Conservation (phyloP, 2,888 invertebrate genomes). For the Onthophagus sagittarius region DNA sequence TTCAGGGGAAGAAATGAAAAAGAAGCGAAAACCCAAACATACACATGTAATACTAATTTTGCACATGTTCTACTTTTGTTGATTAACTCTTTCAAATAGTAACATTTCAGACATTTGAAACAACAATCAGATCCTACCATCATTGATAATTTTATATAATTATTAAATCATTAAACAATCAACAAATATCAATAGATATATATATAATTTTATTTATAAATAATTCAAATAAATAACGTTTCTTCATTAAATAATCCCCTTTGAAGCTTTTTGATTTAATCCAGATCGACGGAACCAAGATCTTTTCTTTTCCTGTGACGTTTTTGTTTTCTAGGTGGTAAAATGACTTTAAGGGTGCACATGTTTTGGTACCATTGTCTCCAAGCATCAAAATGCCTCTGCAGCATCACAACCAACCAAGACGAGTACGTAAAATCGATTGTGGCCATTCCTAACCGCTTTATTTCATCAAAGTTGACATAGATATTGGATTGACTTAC, state of each 20-base stretch:
- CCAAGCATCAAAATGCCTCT: constrained; percentile 46
- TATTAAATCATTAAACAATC: too few relatives aligned
- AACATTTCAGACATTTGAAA: too few relatives aligned
- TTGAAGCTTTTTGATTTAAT: background rate
- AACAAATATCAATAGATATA: too few relatives aligned
- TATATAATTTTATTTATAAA: background rate
- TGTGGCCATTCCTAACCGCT: constrained; percentile 39
- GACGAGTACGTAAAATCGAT: constrained; percentile 49
- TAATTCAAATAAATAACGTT: background rate
- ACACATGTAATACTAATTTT: too few relatives aligned
- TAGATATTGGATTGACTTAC: constrained; percentile 31
- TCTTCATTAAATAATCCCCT: background rate
- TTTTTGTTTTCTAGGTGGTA: constrained; percentile 38
- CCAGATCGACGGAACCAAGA: background rate
- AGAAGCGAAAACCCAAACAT: too few relatives aligned
- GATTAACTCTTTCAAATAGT: too few relatives aligned
- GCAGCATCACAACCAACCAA: constrained; percentile 45
- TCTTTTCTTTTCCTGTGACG: constrained; percentile 16
- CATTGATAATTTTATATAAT: too few relatives aligned
- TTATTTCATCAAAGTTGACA: constrained; percentile 8
- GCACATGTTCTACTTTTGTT: too few relatives aligned
- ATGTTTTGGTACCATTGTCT: constrained; percentile 44
- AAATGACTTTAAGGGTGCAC: constrained; percentile 41
- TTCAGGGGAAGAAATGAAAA: too few relatives aligned
- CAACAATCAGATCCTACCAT: too few relatives aligned